Conservation (phyloP, 2,888 invertebrate genomes). For the Escarpia spicata region DNA sequence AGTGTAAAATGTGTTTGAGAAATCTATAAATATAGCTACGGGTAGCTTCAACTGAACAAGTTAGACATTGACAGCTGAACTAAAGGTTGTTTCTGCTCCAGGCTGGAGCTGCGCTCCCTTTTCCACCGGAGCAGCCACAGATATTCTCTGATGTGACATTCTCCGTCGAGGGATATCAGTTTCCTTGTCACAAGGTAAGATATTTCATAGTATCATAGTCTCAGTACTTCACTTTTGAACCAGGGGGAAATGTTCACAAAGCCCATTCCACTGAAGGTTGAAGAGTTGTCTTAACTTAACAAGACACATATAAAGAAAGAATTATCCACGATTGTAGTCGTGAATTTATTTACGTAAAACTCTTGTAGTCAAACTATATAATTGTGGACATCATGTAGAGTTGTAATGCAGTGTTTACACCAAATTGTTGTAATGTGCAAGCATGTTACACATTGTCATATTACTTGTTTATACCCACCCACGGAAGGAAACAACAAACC, state of each 20-base stretch:
- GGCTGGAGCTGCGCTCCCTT: slow-evolving; percentile 61
- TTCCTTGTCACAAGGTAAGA: slow-evolving; percentile 66
- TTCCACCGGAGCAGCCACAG: slow-evolving; percentile 58
- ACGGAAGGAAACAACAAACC: no score
- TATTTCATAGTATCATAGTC: not conserved
- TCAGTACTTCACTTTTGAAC: slow-evolving; percentile 7
- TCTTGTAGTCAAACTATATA: not conserved
- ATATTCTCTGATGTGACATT: slow-evolving; percentile 66
- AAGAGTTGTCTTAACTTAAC: not conserved
- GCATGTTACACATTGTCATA: not conserved
- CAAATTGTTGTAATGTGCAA: not conserved
- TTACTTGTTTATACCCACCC: no score
- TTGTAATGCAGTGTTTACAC: no score
- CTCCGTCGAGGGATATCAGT: slow-evolving; percentile 63
- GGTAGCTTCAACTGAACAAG: no score
- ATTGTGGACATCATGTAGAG: not conserved
- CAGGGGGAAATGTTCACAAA: not conserved
- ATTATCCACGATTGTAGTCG: not conserved
- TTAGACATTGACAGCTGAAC: slow-evolving; percentile 12
- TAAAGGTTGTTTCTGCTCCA: slow-evolving; percentile 22
- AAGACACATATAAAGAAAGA: not conserved
- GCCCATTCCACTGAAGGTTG: not conserved
- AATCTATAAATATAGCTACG: no score
- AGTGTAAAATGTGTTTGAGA: no score
- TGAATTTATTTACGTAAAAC: no score